These are phyloP conservation scores for Bujurquina vittata DNA, from an alignment of 2,113 vertebrate genomes.

Conservation along the genomic window DNA sequence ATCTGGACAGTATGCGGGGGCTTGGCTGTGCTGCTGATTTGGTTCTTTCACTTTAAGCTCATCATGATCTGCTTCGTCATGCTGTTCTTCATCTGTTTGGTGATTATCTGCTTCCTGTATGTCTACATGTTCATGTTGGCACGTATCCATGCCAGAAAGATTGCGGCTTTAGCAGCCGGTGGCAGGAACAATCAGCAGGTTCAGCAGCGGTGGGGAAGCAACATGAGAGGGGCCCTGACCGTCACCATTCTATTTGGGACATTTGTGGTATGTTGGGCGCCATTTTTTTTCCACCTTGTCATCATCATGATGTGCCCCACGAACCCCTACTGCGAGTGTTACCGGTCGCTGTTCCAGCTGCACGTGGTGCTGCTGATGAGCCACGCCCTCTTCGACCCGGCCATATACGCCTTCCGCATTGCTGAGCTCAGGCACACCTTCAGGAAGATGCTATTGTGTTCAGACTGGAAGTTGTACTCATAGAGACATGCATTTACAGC, in stretches of 20 bases:
- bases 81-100: constrained; percentile 86
- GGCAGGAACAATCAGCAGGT: not conserved
- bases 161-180: constrained; percentile 77
- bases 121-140: constrained; percentile 93
- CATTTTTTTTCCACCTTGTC: constrained; percentile 91
- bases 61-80: constrained; percentile 87
- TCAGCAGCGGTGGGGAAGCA: constrained; percentile 74
- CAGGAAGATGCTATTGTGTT: constrained; percentile 86
- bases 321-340: constrained; percentile 95
- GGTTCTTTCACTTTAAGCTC: constrained; percentile 82
- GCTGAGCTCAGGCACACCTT: constrained; percentile 88
- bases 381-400: constrained; percentile 90
- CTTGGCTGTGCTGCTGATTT: constrained; percentile 84
- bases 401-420: constrained; percentile 94
- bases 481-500: not conserved
- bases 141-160: constrained; percentile 87
- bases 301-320: constrained; percentile 87
- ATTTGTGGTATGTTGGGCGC: constrained; percentile 92
- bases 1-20: constrained; percentile 87
- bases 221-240: constrained; percentile 88
- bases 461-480: constrained; percentile 40
- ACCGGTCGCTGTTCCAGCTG: constrained; percentile 90
- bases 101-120: constrained; percentile 89
- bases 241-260: constrained; percentile 92
- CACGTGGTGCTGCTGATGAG: constrained; percentile 91